Base-by-base conservation (phyloP, 2,888 invertebrate species). In the Brachycybe producta region DNA sequence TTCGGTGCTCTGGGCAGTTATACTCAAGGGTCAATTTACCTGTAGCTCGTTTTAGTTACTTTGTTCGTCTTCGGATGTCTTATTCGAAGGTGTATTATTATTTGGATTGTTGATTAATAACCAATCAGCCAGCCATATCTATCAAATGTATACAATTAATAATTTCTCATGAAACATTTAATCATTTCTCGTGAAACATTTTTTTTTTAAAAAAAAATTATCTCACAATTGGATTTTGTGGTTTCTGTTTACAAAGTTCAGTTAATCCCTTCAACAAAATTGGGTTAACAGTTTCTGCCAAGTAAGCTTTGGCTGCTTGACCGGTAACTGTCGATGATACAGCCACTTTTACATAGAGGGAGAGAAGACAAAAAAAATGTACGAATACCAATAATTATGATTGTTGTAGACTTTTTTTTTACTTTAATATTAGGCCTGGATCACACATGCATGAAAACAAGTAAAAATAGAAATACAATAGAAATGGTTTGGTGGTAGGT, bases 71-170 rank as follows among this genome's bases (percentile, higher is more conserved):
- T n/a, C n/a, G n/a, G n/a, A n/a, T n/a, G n/a, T n/a, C n/a, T n/a
- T n/a, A n/a, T n/a, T n/a, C n/a, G n/a, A n/a, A n/a, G n/a, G n/a
- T n/a, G n/a, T n/a, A n/a, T n/a, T n/a, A n/a, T 39, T 45, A 40
- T 34, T 46, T 23, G 35, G 24, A 68, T 86, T 85, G 65, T 84
- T 78, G 36, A 73, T 67, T 5, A 79, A 67, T 35, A 88, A 68
- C 75, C 82, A 80, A 56, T 84, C 79, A 1, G 84, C 84, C 36
- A 88, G 67, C 80, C 81, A 84, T 26, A 79, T 56, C 67, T 69
- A 60, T 5, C 61, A 41, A 53, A 11, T 7, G 23, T 23, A 24
- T 23, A 30, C 26, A 54, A 53, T 30, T 15, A n/a, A 39, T n/a
- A 8, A 38, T n/a, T 38, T n/a, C n/a, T n/a, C n/a, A n/a, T 38